Conservation (phyloP, 2,113 vertebrate species). For the Cariama cristata region DNA sequence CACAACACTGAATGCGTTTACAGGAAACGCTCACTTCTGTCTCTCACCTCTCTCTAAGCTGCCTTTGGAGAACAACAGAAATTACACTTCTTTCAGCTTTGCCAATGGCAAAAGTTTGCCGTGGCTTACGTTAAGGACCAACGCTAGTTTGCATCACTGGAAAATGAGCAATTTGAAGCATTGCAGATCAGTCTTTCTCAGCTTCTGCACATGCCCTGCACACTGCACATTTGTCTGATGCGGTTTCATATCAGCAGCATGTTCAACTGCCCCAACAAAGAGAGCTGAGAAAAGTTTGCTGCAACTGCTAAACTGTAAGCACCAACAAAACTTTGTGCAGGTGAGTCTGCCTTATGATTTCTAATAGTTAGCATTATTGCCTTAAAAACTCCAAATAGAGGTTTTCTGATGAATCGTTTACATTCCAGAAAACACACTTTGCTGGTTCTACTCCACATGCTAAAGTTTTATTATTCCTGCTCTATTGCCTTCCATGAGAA, state of each 20-base stretch:
- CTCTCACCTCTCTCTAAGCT: not conserved
- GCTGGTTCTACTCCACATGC: not conserved
- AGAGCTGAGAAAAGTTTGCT: not conserved
- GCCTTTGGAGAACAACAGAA: not conserved
- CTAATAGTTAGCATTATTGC: not conserved
- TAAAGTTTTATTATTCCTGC: not conserved
- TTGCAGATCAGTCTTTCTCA: not conserved
- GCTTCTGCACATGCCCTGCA: fast-evolving
- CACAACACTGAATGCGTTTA: fast-evolving
- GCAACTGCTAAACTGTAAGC: not conserved
- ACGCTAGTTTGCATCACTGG: too few species aligned
- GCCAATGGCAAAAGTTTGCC: not conserved
- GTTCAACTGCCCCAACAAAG: not conserved
- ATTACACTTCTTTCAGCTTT: not conserved
- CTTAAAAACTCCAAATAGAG: not conserved
- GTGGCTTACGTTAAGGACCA: not conserved
- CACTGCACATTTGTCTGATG: fast-evolving
- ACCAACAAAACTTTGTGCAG: not conserved
- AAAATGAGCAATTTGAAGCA: not conserved
- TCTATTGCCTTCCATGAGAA: not conserved
- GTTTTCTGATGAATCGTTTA: not conserved
- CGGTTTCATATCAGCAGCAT: not conserved
- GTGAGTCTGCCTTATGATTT: fast-evolving
- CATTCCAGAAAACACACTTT: not conserved
- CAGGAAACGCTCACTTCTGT: not conserved